Evolutionary conservation across 2,797 vertebrate genomes (phyloP).

Genomic region (Prionace glauca): DNA sequence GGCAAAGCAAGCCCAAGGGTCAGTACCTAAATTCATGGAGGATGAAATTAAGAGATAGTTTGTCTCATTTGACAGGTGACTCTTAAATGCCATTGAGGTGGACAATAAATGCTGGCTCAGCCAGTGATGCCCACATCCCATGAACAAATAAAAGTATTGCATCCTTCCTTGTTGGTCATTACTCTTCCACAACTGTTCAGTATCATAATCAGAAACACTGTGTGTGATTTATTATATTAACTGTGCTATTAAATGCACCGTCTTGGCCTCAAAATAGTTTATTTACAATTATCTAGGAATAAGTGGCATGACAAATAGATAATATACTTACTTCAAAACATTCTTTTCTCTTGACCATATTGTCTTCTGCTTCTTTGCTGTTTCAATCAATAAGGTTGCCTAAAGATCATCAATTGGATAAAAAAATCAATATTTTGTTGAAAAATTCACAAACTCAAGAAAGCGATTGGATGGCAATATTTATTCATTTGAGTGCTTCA

Average conservation of each 20-base stretch:
- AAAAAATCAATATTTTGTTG: background rate
- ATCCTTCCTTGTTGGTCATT: background rate
- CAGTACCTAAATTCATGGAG: no score
- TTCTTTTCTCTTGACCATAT: slow-evolving; percentile 50
- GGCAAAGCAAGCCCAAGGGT: no score
- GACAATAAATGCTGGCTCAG: no score
- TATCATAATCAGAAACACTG: background rate
- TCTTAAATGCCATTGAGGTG: no score
- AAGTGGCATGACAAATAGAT: background rate
- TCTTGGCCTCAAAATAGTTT: background rate
- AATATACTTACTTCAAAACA: slow-evolving; percentile 50
- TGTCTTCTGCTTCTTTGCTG: slow-evolving; percentile 51
- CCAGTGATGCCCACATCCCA: no score
- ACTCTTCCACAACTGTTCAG: background rate
- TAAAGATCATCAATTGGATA: slow-evolving; percentile 44
- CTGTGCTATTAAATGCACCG: background rate
- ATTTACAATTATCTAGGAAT: background rate
- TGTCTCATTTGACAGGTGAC: no score
- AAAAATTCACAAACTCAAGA: background rate
- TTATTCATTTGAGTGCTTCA: background rate
- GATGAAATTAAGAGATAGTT: no score
- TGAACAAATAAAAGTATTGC: background rate
- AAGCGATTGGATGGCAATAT: background rate
- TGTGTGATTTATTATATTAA: background rate
- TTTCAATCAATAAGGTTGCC: slow-evolving; percentile 49